Evolutionary conservation across 2,888 invertebrate genomes (phyloP).

Genomic region (Hypolimnas misippus): DNA sequence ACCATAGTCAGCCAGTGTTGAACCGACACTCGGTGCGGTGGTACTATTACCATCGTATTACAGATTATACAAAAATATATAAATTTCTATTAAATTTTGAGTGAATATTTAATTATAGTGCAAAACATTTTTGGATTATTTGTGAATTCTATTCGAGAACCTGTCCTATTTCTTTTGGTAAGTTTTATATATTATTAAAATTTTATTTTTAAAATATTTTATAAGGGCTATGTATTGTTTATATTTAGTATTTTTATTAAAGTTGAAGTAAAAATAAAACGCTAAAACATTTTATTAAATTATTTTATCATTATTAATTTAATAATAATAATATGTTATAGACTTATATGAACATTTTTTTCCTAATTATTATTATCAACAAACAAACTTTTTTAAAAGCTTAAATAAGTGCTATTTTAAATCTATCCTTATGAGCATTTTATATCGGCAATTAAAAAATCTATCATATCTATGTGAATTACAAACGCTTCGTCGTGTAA

Average conservation of each 20-base stretch:
- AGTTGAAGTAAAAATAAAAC: too few relatives aligned
- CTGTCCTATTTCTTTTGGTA: conserved; percentile 8
- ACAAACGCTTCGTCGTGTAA: too few relatives aligned
- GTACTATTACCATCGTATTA: conserved; percentile 48
- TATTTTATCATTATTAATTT: too few relatives aligned
- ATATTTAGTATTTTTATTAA: neutral
- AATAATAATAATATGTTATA: too few relatives aligned
- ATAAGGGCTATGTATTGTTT: neutral
- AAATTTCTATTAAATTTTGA: conserved; percentile 13
- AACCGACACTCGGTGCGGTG: conserved; percentile 69
- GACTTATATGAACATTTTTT: too few relatives aligned
- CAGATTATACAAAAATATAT: conserved; percentile 12
- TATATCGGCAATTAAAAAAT: too few relatives aligned
- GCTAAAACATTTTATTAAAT: too few relatives aligned
- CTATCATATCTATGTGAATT: too few relatives aligned
- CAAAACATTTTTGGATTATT: conserved; percentile 26
- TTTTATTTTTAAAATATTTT: neutral
- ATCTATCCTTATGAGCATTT: too few relatives aligned
- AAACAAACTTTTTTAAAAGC: too few relatives aligned
- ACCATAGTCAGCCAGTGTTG: conserved; percentile 58
- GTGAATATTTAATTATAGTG: conserved; percentile 25
- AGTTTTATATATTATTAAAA: neutral
- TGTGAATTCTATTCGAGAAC: neutral
- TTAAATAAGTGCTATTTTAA: too few relatives aligned
- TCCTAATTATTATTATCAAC: too few relatives aligned